Conservation (phyloP, 2,113 vertebrate species). For the Rhinichthys klamathensis region DNA sequence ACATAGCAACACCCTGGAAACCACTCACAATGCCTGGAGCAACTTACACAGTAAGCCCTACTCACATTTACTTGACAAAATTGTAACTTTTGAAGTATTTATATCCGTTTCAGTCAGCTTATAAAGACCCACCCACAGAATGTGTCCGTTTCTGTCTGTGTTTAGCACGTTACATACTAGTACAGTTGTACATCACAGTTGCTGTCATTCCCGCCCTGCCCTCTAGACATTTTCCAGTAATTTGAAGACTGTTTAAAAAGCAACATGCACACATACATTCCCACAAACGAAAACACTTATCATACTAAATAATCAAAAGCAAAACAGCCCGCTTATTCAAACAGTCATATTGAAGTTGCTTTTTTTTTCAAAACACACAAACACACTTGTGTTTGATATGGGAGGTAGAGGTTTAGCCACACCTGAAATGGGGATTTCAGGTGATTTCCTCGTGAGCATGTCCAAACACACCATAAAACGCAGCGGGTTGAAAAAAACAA, state of each 20-base stretch:
- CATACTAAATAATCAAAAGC: neutral
- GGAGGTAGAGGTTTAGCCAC: constrained; percentile 49
- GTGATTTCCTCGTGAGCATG: constrained; percentile 65
- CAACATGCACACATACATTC: constrained; percentile 30
- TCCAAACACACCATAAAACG: constrained; percentile 60
- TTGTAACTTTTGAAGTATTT: neutral
- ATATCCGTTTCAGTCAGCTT: neutral
- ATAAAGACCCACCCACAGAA: constrained; percentile 37
- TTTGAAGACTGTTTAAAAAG: constrained; percentile 13
- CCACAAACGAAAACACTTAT: neutral
- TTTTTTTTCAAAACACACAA: constrained; percentile 24
- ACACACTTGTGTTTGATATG: neutral
- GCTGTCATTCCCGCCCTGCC: constrained; percentile 30
- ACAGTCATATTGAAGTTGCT: neutral
- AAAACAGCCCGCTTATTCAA: neutral
- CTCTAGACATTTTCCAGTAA: constrained; percentile 53
- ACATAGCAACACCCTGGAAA: neutral
- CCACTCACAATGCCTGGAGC: neutral
- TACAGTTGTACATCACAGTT: neutral
- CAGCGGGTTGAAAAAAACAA: neutral
- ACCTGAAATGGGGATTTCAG: constrained; percentile 50
- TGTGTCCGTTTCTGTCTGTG: neutral
- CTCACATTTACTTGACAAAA: neutral
- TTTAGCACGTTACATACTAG: neutral
- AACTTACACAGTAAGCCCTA: neutral